A percentile compares a stretch with the other conserved stretches of the same genome.
Evolutionary conservation across 2,888 invertebrate genomes (phyloP).

Genomic region (Zeuzera pyrina): DNA sequence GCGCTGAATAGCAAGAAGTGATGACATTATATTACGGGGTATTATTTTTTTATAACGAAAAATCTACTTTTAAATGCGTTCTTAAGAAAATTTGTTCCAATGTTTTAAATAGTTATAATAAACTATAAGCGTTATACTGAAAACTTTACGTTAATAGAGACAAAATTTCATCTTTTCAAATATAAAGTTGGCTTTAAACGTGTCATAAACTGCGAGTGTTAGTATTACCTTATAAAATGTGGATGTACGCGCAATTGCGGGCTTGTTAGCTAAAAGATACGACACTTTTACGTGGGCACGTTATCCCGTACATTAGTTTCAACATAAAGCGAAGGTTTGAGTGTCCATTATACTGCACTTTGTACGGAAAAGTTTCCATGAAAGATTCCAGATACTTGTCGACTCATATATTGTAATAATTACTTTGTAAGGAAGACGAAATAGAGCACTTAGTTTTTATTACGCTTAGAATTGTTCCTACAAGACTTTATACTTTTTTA

Average conservation of each 20-base stretch:
- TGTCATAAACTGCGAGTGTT: conserved; percentile 13
- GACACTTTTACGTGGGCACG: conserved; percentile 11
- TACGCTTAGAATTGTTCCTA: no score
- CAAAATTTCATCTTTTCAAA: background rate
- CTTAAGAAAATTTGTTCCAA: no score
- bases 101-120: no score
- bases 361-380: background rate
- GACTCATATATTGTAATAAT: background rate
- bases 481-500: no score
- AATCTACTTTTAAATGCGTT: no score
- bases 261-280: conserved; percentile 19
- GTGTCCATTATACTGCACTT: background rate
- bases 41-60: no score
- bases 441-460: no score
- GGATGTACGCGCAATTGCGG: conserved; percentile 9
- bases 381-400: background rate
- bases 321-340: conserved; percentile 11
- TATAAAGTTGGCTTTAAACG: conserved; percentile 3
- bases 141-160: background rate
- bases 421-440: no score
- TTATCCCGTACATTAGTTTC: conserved; percentile 19
- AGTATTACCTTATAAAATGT: conserved; percentile 19
- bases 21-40: no score
- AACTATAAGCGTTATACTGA: background rate
- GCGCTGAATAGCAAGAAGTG: no score